phyloP scores from a whole-genome alignment of 2,888 invertebrate genomes.

The Bimastos eiseni region DNA sequence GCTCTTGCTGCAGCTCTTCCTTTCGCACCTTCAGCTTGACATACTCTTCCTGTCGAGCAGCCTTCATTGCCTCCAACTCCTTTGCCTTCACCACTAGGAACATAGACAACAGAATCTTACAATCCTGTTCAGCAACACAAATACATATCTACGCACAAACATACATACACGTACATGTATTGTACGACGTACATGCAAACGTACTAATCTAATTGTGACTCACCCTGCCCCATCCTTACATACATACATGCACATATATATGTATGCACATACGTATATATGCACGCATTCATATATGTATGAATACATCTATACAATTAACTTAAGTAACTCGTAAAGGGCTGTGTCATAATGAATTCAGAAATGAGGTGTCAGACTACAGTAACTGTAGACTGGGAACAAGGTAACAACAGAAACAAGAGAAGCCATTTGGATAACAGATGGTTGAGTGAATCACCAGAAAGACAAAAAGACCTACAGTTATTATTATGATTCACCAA shows the following conservation, averaged over 20 bases:
- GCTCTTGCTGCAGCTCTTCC: conserved; percentile 77
- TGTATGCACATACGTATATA: too few species aligned
- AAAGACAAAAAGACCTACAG: not conserved
- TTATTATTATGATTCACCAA: not conserved
- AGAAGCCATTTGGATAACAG: not conserved
- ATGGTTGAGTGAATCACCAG: not conserved
- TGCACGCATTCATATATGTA: too few species aligned
- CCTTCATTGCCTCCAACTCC: conserved; percentile 18
- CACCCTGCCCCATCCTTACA: too few species aligned
- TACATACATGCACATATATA: too few species aligned
- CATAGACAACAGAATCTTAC: not conserved
- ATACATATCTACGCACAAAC: not conserved
- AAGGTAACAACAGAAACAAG: not conserved
- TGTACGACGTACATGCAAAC: too few species aligned
- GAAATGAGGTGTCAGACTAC: not conserved
- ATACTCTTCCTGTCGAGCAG: conserved; percentile 33
- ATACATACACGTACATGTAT: too few species aligned
- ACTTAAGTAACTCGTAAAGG: too few species aligned
- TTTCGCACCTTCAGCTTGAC: conserved; percentile 67
- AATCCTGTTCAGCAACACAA: not conserved
- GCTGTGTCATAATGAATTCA: not conserved
- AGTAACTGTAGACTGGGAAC: not conserved
- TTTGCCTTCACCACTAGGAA: not conserved
- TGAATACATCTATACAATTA: too few species aligned
- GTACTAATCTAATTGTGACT: not conserved